Evolutionary conservation across 2,888 invertebrate species (phyloP).

Genomic region (Allolobophora icterica): DNA sequence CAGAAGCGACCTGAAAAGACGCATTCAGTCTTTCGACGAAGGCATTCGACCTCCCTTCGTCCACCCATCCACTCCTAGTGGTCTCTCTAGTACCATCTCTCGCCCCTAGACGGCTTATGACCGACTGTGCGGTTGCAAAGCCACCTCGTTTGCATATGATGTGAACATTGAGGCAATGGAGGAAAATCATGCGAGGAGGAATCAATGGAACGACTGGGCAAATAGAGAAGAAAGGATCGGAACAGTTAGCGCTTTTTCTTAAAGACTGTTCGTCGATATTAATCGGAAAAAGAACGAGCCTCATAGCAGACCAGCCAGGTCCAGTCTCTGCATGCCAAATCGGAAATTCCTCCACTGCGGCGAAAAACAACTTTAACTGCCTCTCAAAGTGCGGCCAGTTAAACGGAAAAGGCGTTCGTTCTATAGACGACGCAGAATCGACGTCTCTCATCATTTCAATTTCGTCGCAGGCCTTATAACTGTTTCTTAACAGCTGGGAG

Average conservation of each 20-base stretch:
- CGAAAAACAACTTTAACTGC: conserved; percentile 10
- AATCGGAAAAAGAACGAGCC: neutral
- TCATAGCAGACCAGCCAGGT: no score
- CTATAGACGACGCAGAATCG: no score
- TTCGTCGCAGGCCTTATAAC: neutral
- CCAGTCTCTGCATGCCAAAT: no score
- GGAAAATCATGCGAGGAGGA: neutral
- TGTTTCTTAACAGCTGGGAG: neutral
- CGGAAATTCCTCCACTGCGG: no score
- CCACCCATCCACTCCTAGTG: neutral
- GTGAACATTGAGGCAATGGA: neutral
- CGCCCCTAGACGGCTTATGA: neutral
- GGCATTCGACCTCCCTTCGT: neutral
- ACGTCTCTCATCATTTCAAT: neutral
- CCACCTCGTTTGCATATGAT: neutral
- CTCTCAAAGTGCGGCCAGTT: neutral
- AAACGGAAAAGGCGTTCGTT: neutral
- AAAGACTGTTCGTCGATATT: neutral
- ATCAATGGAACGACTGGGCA: neutral
- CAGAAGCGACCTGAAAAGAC: conserved; percentile 2
- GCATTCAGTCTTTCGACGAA: neutral
- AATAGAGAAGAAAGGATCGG: neutral
- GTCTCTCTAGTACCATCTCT: neutral
- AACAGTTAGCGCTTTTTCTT: neutral
- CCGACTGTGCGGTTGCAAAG: neutral